phyloP scores from a whole-genome alignment of 2,888 invertebrate species.

The Caenorhabditis wallacei region DNA sequence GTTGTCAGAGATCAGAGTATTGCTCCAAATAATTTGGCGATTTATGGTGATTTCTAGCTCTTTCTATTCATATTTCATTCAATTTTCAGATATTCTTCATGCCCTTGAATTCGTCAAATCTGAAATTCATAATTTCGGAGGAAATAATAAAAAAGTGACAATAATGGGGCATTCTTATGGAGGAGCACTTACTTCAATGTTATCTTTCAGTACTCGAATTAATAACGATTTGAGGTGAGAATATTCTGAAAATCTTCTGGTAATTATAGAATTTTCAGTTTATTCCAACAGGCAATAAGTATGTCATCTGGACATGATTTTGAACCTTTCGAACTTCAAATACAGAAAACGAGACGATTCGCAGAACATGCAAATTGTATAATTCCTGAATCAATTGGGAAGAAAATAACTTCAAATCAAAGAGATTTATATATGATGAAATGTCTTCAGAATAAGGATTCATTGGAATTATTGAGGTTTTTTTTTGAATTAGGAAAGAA shows the following conservation, averaged over 20 bases:
- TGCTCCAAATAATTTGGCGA: conserved; percentile 72
- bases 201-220: conserved; percentile 21
- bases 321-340: conserved; percentile 1
- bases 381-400: background rate
- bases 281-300: conserved; percentile 57
- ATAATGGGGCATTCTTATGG: conserved; percentile 65
- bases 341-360: conserved; percentile 36
- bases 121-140: conserved; percentile 62
- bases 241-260: background rate
- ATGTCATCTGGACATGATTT: conserved; percentile 58
- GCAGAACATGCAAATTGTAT: conserved; percentile 37
- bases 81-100: conserved; percentile 53
- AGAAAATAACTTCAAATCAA: conserved; percentile 34
- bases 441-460: conserved; percentile 53
- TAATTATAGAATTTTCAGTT: conserved; percentile 16
- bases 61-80: background rate
- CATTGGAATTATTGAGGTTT: conserved; percentile 48
- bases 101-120: conserved; percentile 52
- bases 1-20: conserved; percentile 64
- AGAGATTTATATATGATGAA: conserved; percentile 39
- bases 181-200: conserved; percentile 21
- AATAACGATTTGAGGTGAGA: conserved; percentile 42
- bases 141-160: conserved; percentile 43
- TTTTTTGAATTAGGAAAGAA: too few relatives aligned
- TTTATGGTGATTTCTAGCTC: conserved; percentile 60